Evolutionary conservation across 2,797 vertebrate species (phyloP), one percentile per base, ranked within the genome.

Genomic region (Anniella stebbinsi): DNA sequence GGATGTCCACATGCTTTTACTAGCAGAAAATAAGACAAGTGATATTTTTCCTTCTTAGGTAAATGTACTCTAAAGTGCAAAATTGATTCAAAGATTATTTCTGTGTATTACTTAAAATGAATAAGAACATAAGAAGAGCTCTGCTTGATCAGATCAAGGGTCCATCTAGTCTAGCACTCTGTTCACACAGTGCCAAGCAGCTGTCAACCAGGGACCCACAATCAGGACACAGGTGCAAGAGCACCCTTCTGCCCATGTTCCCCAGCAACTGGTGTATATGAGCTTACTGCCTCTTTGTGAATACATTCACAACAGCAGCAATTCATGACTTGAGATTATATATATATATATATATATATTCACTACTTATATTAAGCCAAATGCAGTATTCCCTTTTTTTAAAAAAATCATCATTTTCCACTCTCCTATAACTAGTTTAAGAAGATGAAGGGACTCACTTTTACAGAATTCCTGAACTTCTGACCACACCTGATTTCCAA

Each of bases 391-490:
- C 80, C 51, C n/a, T 25, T 17, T 25, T 66, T n/a, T n/a, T n/a
- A n/a, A n/a, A n/a, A 2, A 41, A 66, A 21, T 28, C n/a, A 38
- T 63, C 23, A 18, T 60, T 60, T 81, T 15, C 18, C 78, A 13
- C 15, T 80, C 33, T 63, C 6, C 17, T 36, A 82, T 28, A 82
- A 36, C 10, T 48, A 83, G 4, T 66, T 63, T 11, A 83, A 38
- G 9, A 45, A 67, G 69, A 13, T 48, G 90, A 80, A 93, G 87
- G 90, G 96, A 96, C 96, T 93, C 38, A 97, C 96, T 94, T 93
- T 0, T 84, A 85, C 97, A 97, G 83, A 96, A 94, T 0, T 1
- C 2, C 0, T 25, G 81, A 2, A 0, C 0, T 30, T 51, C 9
- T 2, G 95, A 92, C 96, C 96, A 97, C 28, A 4, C 21, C 1